A percentile compares a stretch with the other conserved stretches of the same genome.
Evolutionary conservation across 1,140 invertebrate species (phyloP).

Genomic region (Vanessa atalanta): DNA sequence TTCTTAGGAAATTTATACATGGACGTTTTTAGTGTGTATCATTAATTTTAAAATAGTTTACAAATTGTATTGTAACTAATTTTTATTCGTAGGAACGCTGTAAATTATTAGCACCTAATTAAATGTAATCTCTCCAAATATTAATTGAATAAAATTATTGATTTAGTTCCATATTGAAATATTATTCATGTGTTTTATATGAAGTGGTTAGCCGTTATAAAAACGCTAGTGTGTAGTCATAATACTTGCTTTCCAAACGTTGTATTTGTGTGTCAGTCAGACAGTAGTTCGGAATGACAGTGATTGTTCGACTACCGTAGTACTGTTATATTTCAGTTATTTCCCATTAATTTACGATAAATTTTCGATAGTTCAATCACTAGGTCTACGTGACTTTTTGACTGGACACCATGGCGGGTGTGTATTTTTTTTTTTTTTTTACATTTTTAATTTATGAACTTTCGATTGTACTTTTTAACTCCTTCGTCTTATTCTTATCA

Average conservation of each 20-base stretch:
- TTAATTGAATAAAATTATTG: too few relatives aligned
- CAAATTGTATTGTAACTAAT: background rate
- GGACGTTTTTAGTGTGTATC: background rate
- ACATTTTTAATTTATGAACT: background rate
- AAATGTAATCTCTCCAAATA: too few relatives aligned
- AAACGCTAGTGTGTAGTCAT: background rate
- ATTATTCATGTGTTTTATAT: too few relatives aligned
- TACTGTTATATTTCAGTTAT: background rate
- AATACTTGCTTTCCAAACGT: background rate
- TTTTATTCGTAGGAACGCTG: too few relatives aligned
- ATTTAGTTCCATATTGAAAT: too few relatives aligned
- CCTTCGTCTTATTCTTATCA: background rate
- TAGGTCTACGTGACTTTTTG: conserved; percentile 59
- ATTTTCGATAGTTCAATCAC: conserved; percentile 8
- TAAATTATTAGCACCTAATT: too few relatives aligned
- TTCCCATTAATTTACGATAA: conserved; percentile 5
- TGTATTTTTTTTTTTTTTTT: conserved; percentile 52
- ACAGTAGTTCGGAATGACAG: conserved; percentile 35
- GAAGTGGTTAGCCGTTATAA: background rate
- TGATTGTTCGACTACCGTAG: conserved; percentile 31
- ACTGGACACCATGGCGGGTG: conserved; percentile 62
- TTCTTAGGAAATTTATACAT: background rate
- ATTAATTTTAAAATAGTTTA: background rate
- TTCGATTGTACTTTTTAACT: background rate
- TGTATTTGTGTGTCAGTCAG: background rate